Base-by-base conservation (phyloP, 2,797 vertebrate species). In the Myiothlypis chrysogaster region DNA sequence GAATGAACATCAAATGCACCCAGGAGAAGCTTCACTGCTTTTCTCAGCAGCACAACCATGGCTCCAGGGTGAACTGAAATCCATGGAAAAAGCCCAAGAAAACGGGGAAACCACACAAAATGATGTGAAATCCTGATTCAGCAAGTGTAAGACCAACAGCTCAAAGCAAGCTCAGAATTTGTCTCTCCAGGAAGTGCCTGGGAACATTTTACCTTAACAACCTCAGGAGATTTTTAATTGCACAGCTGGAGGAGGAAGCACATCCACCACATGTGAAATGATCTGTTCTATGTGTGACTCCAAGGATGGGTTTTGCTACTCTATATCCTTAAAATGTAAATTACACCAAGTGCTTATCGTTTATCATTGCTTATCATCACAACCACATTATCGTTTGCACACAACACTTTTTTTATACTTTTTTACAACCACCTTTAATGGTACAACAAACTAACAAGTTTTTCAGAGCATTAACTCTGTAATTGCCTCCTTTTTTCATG, bases 391-490 rank as follows among this genome's bases (percentile, higher is more conserved):
- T 14, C 25, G 7, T 80, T 28, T 65, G 16, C 41, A 92, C 30
- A 71, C 12, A 77, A 37, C 32, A n/a, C 25, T 68, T 50, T 43
- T 14, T 55, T 66, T 19, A 11, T 30, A 18, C 41, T 59, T 71
- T 90, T 88, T 85, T 64, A 84, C 55, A 70, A 32, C n/a, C n/a
- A 68, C 68, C 89, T 93, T 75, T 76, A 89, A 71, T 20, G 71
- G 64, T 52, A 82, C 5, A 18, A 72, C 70, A 76, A 88, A 89
- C 91, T 78, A 92, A 81, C 69, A 91, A 89, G 78, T 89, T 83
- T 90, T 75, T 88, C 86, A 79, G 90, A 39, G 86, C 86, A 96
- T 94, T 88, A 93, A 82, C 70, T 92, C 79, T 69, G 47, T 89
- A 88, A 93, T 83, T 72, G 53, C 78, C 79, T 88, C n/a, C 22